Percentiles rank a stretch among this genome's conserved stretches.
Evolutionary conservation across 2,113 vertebrate genomes (phyloP).

Genomic region (Pithys albifrons): DNA sequence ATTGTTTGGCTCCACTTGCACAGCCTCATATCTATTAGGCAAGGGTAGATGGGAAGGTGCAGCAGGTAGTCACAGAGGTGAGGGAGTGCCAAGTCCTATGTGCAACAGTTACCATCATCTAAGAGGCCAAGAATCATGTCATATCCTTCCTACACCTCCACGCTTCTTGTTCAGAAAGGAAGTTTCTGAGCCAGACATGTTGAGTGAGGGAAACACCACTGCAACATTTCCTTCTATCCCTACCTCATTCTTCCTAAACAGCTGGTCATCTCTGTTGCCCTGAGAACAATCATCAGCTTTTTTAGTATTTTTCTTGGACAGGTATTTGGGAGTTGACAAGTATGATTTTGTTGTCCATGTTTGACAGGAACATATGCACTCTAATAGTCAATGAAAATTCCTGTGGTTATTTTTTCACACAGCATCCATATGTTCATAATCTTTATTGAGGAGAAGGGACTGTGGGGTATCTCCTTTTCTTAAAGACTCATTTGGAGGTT

Average conservation of each 20-base stretch:
- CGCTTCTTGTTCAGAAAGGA: accelerated
- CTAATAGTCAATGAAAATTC: background rate
- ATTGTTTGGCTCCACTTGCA: too few species aligned
- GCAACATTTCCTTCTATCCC: background rate
- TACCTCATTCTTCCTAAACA: background rate
- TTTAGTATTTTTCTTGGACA: background rate
- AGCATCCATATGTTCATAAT: background rate
- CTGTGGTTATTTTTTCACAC: background rate
- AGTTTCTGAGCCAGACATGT: background rate
- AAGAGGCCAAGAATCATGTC: background rate
- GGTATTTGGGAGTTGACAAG: background rate
- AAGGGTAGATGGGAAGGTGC: too few species aligned
- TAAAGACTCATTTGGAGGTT: background rate
- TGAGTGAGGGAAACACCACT: background rate
- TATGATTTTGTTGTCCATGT: background rate
- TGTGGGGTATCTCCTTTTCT: background rate
- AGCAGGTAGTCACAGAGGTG: background rate
- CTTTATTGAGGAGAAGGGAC: background rate
- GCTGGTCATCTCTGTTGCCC: background rate
- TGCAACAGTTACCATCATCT: background rate
- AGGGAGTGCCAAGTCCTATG: background rate
- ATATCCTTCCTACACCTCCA: background rate
- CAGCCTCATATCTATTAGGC: too few species aligned
- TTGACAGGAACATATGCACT: background rate
- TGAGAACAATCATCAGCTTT: background rate